Conservation (phyloP, 1,140 invertebrate species). For the Pseudomyrmex sp. region DNA sequence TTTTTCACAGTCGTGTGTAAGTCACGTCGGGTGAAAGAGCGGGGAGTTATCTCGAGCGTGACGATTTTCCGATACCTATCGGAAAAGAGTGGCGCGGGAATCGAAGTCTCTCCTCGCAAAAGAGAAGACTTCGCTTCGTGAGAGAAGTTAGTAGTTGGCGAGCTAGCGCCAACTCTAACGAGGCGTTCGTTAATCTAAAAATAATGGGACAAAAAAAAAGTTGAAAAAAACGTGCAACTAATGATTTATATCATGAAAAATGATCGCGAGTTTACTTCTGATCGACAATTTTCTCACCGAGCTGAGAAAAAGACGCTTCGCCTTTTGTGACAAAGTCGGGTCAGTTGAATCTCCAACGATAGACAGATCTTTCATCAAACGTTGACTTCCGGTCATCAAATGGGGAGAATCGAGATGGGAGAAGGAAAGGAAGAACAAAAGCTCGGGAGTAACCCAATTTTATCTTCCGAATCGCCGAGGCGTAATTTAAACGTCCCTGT, state of each 20-base stretch:
- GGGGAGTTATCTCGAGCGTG: conserved; percentile 13
- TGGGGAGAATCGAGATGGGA: background rate
- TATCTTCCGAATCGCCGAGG: conserved; percentile 13
- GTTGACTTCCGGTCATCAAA: background rate
- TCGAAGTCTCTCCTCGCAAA: background rate
- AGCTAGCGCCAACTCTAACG: background rate
- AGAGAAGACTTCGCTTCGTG: background rate
- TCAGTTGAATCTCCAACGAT: background rate
- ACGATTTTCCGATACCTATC: conserved; percentile 29
- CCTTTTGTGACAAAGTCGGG: no score
- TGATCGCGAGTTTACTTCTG: no score
- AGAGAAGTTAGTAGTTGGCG: background rate
- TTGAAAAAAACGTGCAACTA: no score
- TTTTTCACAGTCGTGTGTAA: conserved; percentile 27
- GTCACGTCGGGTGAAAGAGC: background rate
- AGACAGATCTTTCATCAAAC: background rate
- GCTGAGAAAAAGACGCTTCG: no score
- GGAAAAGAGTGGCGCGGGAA: background rate
- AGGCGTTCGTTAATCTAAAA: background rate
- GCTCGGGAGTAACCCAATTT: conserved; percentile 32
- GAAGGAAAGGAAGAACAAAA: background rate
- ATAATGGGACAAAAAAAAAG: background rate
- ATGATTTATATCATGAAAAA: background rate
- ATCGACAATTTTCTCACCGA: background rate
- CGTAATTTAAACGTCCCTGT: conserved; percentile 46